phyloP scores from a whole-genome alignment of 2,113 vertebrate species.

The Pangasianodon gigas region DNA sequence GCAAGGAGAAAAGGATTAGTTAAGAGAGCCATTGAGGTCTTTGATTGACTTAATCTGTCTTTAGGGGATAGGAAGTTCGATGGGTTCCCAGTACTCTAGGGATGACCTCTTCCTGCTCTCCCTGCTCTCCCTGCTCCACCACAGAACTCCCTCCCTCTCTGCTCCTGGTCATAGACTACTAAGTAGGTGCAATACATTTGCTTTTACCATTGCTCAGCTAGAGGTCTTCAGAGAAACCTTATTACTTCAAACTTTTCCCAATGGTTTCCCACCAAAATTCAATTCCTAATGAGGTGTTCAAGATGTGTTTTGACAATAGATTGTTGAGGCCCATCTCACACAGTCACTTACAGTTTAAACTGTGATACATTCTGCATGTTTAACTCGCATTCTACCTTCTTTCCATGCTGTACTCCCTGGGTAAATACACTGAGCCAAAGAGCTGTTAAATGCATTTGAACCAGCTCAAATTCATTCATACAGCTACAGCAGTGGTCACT shows the following conservation, averaged over 20 bases:
- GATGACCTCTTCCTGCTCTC: constrained; percentile 39
- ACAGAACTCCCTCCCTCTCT: background rate
- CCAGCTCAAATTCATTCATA: background rate
- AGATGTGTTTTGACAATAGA: constrained; percentile 5
- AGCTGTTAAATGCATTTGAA: constrained; percentile 23
- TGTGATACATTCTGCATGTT: background rate
- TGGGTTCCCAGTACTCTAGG: constrained; percentile 49
- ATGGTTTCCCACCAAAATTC: background rate
- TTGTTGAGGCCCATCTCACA: background rate
- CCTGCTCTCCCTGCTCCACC: constrained; percentile 13
- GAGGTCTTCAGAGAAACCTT: constrained; percentile 2
- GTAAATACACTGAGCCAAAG: constrained; percentile 4
- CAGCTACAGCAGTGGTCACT: constrained; percentile 4
- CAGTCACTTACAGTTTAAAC: background rate
- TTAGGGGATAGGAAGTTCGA: constrained; percentile 59
- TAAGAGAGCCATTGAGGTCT: constrained; percentile 60
- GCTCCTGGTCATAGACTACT: constrained; percentile 5
- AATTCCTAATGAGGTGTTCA: constrained; percentile 29
- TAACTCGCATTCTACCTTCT: background rate
- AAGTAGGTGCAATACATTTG: background rate
- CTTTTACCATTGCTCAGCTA: background rate
- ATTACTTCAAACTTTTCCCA: constrained; percentile 22
- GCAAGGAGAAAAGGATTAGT: constrained; percentile 59
- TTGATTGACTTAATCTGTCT: constrained; percentile 66
- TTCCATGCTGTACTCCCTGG: background rate